Base-by-base conservation (phyloP, 2,888 invertebrate species). In the Onchidella celtica region DNA sequence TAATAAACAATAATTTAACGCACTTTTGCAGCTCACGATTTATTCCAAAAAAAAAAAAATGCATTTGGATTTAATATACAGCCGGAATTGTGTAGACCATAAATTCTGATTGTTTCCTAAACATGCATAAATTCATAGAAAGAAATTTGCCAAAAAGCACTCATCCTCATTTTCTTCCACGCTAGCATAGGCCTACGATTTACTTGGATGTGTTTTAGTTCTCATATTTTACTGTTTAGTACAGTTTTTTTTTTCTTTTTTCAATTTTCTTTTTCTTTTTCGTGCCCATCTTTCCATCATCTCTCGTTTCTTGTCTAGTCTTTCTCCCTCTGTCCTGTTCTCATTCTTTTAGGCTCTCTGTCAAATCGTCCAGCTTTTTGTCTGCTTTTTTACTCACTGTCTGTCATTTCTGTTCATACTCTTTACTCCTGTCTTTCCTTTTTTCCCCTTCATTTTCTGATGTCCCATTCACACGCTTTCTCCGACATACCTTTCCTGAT, bases 321-420 rank as follows among this genome's bases (percentile, higher is more conserved):
- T 34, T 17, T 36, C 59, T 57, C 36, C 34, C 74, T 61, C 3
- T 32, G 21, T 61, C 36, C 29, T 40, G 34, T 32, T 27, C 36
- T 36, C 36, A 27, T 24, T 27, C 17, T 34, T 14, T 29, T 47
- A 40, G 34, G n/a, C n/a, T 27, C 14, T n/a, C n/a, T 32, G 21
- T 27, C 27, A 2, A 9, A 2, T 36, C 40, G 6, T 14, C 38
- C 38, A 1, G 9, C 21, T 38, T 63, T 2, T 75, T 27, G 29
- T 27, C 27, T 38, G 47, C 36, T 14, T 34, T 34, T 40, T 57
- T 29, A 9, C 9, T 63, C 75, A 63, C 27, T 27, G 24, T 63
- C 63, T 63, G 36, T 40, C 38, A 36, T 38, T 36, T 63, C 38
- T 38, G 24, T 65, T 75, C 38, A 27, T 40, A 38, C 61, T 75